These are phyloP conservation scores for Ephialtes manifestator DNA, from an alignment of 2,888 invertebrate species.

Conservation along the genomic window DNA sequence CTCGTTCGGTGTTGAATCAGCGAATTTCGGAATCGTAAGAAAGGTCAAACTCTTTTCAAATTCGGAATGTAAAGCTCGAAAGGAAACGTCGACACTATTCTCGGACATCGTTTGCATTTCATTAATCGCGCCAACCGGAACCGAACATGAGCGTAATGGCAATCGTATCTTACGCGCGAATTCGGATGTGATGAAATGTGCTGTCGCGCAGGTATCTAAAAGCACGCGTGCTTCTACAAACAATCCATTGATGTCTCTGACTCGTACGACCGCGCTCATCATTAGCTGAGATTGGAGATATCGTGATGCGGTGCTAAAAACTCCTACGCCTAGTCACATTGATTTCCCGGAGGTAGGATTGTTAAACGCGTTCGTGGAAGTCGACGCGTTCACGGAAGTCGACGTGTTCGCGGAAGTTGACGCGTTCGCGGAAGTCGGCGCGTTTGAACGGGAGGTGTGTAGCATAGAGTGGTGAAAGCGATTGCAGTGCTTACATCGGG, in stretches of 20 bases:
- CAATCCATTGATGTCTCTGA: too few relatives aligned
- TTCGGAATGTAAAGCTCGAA: constrained; percentile 30
- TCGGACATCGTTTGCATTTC: constrained; percentile 35
- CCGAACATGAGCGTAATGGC: background rate
- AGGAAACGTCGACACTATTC: constrained; percentile 35
- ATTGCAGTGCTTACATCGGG: constrained; percentile 51
- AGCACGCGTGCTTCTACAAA: too few relatives aligned
- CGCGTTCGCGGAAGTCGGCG: constrained; percentile 10
- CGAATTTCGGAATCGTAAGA: constrained; percentile 11
- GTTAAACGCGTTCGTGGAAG: background rate
- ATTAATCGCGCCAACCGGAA: constrained; percentile 53
- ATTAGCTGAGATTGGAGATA: constrained; percentile 45
- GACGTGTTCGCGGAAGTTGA: too few relatives aligned
- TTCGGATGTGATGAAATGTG: too few relatives aligned
- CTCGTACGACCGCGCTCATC: constrained; percentile 62
- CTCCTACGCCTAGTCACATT: constrained; percentile 55
- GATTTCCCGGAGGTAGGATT: constrained; percentile 9
- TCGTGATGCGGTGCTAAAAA: constrained; percentile 49
- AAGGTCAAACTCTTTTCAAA: constrained; percentile 27
- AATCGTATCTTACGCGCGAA: too few relatives aligned
- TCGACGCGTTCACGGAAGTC: too few relatives aligned
- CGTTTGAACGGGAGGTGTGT: background rate
- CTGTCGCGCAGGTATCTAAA: too few relatives aligned
- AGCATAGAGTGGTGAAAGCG: constrained; percentile 41
- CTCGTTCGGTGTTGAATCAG: constrained; percentile 24